Evolutionary conservation across 64 coral and sea anemone genomes (phyloP), one percentile per base, ranked within the genome.

Genomic region (Porites lutea): DNA sequence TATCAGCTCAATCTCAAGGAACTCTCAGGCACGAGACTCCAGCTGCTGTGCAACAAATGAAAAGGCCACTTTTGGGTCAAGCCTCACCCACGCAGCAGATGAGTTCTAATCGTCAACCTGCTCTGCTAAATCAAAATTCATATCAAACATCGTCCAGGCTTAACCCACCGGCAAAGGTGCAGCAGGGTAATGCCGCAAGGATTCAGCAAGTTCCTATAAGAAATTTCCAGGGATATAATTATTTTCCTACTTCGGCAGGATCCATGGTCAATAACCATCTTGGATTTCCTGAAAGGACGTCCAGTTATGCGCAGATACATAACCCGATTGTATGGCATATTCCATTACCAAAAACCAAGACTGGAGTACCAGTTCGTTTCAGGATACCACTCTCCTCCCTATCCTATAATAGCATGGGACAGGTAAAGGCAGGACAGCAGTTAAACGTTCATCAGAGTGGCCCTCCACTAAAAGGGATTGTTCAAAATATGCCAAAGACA

Each of bases 241-340:
- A 44, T 51, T 8, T 47, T 22, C 3, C 8, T 0, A 48, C 19
- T 50, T 48, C 46, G 3, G 59, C 9, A 10, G 47, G 16, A 69
- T 14, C 47, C 10, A 48, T 63, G 6, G 16, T 82, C 13, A 48
- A 10, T 18, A 27, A 82, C 13, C 59, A 58, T n/a, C 37, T 48
- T 4, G 13, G 16, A 9, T 82, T 61, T 64, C n/a, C 27, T 14
- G 16, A 43, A 48, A 82, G 18, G 19, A 64, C 52, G 7, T 52
- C 46, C 44, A 48, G 47, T n/a, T 49, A 46, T 84, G 81, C 3
- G 53, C 81, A 84, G 48, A 68, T 53, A 3, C 81, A 84, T 19
- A 67, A 15, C n/a, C 81, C 81, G 65, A 84, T 84, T 84, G 45
- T 84, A 21, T 84, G 81, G 81, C 81, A 84, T 22, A 84, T 69